These are phyloP conservation scores for Drosophila ustulata DNA, from an alignment of 2,888 invertebrate genomes.

Conservation along the genomic window DNA sequence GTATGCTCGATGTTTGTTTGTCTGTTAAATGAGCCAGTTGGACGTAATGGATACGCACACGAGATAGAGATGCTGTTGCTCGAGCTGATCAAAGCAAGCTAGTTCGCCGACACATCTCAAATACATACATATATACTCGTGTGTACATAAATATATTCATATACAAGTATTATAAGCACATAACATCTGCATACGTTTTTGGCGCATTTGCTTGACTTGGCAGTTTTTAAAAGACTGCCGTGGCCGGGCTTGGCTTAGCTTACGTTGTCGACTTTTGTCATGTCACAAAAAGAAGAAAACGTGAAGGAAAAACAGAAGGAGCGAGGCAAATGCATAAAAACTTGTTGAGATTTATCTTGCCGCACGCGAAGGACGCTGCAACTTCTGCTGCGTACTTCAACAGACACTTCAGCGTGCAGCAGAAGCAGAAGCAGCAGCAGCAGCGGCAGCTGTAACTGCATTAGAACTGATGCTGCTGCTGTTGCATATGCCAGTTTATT, in stretches of 20 bases:
- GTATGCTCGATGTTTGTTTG: constrained; percentile 67
- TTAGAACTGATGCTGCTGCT: constrained; percentile 39
- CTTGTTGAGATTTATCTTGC: constrained; percentile 80
- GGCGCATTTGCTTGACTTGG: constrained; percentile 57
- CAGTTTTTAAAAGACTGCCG: constrained; percentile 47
- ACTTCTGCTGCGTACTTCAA: constrained; percentile 29
- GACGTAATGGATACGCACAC: constrained; percentile 30
- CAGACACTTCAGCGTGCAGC: constrained; percentile 24
- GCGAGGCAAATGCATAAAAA: constrained; percentile 68
- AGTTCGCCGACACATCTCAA: constrained; percentile 21
- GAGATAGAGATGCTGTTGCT: constrained; percentile 8
- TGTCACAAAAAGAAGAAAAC: constrained; percentile 18
- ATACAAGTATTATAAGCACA: constrained; percentile 16
- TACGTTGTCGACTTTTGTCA: constrained; percentile 73
- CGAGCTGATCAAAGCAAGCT: constrained; percentile 48
- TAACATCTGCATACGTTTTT: constrained; percentile 49
- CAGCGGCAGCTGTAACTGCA: constrained; percentile 59
- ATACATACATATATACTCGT: neutral
- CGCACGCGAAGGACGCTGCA: constrained; percentile 63
- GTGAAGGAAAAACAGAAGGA: constrained; percentile 4
- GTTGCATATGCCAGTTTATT: constrained; percentile 75
- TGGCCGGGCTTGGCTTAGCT: constrained; percentile 39
- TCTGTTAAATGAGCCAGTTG: constrained; percentile 59
- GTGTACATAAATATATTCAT: neutral
- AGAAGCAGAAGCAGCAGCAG: constrained; percentile 34